Evolutionary conservation across 2,888 invertebrate genomes (phyloP).

Genomic region (Argyra leucocephala): DNA sequence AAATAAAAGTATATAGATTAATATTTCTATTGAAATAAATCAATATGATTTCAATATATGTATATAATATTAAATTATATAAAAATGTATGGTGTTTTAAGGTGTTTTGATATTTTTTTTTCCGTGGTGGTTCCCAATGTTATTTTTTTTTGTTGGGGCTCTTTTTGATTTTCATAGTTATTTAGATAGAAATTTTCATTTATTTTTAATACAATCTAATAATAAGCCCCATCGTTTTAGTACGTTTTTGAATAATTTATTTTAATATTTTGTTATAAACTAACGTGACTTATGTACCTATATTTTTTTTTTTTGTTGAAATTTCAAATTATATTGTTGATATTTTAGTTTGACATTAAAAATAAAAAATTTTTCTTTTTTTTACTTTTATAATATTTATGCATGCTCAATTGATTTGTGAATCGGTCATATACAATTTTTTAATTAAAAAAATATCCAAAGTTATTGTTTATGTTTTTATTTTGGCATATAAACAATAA

Average conservation of each 20-base stretch:
- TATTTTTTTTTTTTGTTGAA: not conserved
- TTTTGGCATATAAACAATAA: conserved; percentile 1
- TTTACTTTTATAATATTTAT: conserved; percentile 23
- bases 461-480: conserved; percentile 9
- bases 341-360: not conserved
- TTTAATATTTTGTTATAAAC: not conserved
- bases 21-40: no score
- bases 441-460: conserved; percentile 7
- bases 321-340: not conserved
- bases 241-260: not conserved
- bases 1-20: no score
- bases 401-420: conserved; percentile 47
- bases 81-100: no score
- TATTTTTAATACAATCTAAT: no score
- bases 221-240: not conserved
- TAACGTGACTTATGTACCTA: no score
- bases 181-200: no score
- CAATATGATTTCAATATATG: no score
- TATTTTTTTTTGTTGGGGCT: no score
- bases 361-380: not conserved
- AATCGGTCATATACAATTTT: conserved; percentile 19
- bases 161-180: no score
- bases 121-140: no score
- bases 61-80: no score
- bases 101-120: no score